Evolutionary conservation across 2,113 vertebrate genomes (phyloP).

Genomic region (Rutilus rutilus): DNA sequence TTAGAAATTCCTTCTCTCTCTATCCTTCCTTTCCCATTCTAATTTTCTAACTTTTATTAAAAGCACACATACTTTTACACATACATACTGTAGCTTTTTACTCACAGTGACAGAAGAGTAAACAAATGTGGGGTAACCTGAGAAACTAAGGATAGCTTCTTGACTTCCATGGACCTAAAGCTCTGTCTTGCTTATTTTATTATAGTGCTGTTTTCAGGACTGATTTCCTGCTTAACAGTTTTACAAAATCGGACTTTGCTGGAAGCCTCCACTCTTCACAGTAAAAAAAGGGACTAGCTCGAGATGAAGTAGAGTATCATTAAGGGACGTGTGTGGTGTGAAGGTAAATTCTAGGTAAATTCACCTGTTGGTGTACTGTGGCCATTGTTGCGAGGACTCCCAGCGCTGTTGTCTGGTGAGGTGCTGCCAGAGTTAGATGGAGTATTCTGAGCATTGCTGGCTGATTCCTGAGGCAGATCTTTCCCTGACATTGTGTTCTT

Average conservation of each 20-base stretch:
- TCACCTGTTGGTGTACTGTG: slow-evolving; percentile 70
- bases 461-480: slow-evolving; percentile 69
- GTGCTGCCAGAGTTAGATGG: slow-evolving; percentile 74
- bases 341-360: not conserved
- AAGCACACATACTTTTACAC: not conserved
- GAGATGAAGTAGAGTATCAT: not conserved
- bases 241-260: not conserved
- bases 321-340: no score
- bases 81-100: not conserved
- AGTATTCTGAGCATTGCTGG: slow-evolving; percentile 56
- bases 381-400: slow-evolving; percentile 68
- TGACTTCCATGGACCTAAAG: not conserved
- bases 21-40: not conserved
- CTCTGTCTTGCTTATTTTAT: no score
- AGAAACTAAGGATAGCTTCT: not conserved
- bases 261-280: not conserved
- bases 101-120: not conserved
- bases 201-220: not conserved
- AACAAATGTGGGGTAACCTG: not conserved
- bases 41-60: not conserved
- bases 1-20: not conserved
- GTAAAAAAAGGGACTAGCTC: not conserved
- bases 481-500: slow-evolving; percentile 76
- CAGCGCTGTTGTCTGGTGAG: slow-evolving; percentile 74
- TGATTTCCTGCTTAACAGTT: not conserved